A percentile compares a stretch with the other conserved stretches of the same genome.
Conservation (phyloP, 2,888 invertebrate species). For the Synergus gifuensis region DNA sequence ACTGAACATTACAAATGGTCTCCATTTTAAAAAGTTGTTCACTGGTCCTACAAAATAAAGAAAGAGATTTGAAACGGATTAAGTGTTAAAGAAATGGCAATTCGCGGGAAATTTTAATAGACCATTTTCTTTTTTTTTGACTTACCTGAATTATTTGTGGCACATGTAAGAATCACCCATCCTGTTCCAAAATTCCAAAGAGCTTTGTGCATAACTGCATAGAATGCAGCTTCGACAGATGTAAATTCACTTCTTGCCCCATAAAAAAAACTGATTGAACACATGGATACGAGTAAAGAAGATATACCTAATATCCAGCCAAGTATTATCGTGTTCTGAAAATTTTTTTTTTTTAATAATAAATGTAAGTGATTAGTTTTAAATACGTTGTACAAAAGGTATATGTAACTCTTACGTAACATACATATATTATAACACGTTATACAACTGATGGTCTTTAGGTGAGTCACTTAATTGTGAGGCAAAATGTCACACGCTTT, state of each 20-base stretch:
- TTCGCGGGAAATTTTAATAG: too few relatives aligned
- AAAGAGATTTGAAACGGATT: too few relatives aligned
- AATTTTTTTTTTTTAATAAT: slow-evolving; percentile 22
- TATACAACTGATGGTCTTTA: too few relatives aligned
- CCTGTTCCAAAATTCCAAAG: slow-evolving; percentile 85
- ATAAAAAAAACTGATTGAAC: slow-evolving; percentile 83
- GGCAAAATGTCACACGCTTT: too few relatives aligned
- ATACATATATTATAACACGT: too few relatives aligned
- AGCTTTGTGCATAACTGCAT: slow-evolving; percentile 83
- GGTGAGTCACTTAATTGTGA: too few relatives aligned
- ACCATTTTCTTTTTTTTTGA: not conserved
- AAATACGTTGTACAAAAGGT: too few relatives aligned
- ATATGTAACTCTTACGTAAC: too few relatives aligned
- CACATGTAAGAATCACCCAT: slow-evolving; percentile 82
- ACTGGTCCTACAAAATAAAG: slow-evolving; percentile 78
- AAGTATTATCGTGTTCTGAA: slow-evolving; percentile 63
- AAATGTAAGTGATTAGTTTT: too few relatives aligned
- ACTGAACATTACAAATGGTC: slow-evolving; percentile 83
- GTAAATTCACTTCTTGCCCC: slow-evolving; percentile 81
- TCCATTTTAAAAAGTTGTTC: slow-evolving; percentile 81
- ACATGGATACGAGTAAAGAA: slow-evolving; percentile 80
- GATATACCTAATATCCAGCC: slow-evolving; percentile 65
- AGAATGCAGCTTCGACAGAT: slow-evolving; percentile 82
- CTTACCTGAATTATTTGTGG: slow-evolving; percentile 83
- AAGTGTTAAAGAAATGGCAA: too few relatives aligned